Evolutionary conservation across 2,113 vertebrate species (phyloP), one percentile per base, ranked within the genome.

Genomic region (Hystrix cristata): DNA sequence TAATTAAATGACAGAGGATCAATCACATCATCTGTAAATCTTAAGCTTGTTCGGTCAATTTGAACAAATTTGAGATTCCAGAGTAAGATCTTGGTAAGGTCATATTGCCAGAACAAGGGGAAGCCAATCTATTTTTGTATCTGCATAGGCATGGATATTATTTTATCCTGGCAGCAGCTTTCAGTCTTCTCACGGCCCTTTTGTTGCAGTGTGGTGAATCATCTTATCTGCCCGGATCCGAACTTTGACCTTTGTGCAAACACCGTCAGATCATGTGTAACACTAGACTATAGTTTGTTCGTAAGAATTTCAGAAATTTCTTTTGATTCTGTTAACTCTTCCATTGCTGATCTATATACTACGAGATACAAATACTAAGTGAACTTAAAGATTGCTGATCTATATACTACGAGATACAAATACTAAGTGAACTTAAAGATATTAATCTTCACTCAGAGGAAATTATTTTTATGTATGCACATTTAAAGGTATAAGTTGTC

Each of bases 81-180:
- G 95, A 98, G 97, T 97, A 89, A 0, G 97, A 97, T 97, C 95
- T 98, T 92, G 92, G 96, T 99, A 98, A 98, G 98, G 98, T 99
- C 98, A 96, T 97, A 86, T 95, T 97, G 79, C 91, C 83, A 97
- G 98, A 98, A 98, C 53, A 92, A 98, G 92, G 97, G 97, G 97
- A 98, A 98, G 96, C 95, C 96, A 98, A 97, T 98, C 98, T 98
- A 98, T 98, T 98, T 99, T 97, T 97, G 64, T 94, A 97, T 97
- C 98, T 98, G 98, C 98, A 98, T 97, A 98, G 90, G 97, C 97
- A 96, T 96, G 94, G 98, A 93, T 97, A 97, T 98, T 95, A 84
- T 98, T 88, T 97, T 98, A 88, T 78, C 65, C 6, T 21, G 95
- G 89, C 96, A 98, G 90, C 95, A 97, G 90, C 93, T 98, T 18